phyloP scores from a whole-genome alignment of 2,888 invertebrate genomes.

The Cryptus viduatorius region DNA sequence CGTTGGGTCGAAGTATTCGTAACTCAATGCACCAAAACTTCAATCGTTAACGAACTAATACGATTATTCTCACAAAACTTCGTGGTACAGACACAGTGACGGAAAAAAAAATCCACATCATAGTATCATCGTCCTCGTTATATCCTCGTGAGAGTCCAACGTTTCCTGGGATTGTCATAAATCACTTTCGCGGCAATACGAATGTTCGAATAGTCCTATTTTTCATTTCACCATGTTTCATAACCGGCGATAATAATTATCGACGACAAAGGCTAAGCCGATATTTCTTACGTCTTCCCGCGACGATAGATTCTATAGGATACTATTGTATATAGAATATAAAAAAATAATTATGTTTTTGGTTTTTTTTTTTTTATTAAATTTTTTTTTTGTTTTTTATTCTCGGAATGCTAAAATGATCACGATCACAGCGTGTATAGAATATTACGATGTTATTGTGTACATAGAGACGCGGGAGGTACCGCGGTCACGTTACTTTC shows the following conservation, averaged over 20 bases:
- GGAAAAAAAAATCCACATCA: slow-evolving; percentile 20
- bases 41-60: not conserved
- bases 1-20: slow-evolving; percentile 7
- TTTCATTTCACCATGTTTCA: slow-evolving; percentile 18
- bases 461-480: slow-evolving; percentile 59
- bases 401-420: slow-evolving; percentile 19
- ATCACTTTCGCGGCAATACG: slow-evolving; percentile 42
- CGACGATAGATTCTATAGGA: not conserved
- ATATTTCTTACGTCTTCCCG: not conserved
- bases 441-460: slow-evolving; percentile 36
- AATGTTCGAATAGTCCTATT: not conserved
- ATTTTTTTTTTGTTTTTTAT: not conserved
- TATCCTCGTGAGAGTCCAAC: slow-evolving; percentile 32
- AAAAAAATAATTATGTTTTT: slow-evolving; percentile 34
- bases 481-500: slow-evolving; percentile 77
- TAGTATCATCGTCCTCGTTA: slow-evolving; percentile 7
- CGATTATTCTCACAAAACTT: slow-evolving; percentile 1
- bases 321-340: slow-evolving; percentile 16
- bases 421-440: not conserved
- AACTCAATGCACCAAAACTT: slow-evolving; percentile 6
- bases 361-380: not conserved
- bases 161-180: slow-evolving; percentile 31
- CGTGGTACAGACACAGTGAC: not conserved
- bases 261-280: not conserved
- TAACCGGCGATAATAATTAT: slow-evolving; percentile 19